Evolutionary conservation across 2,888 invertebrate genomes (phyloP), one percentile per base, ranked within the genome.

Genomic region (Parnassius apollo): DNA sequence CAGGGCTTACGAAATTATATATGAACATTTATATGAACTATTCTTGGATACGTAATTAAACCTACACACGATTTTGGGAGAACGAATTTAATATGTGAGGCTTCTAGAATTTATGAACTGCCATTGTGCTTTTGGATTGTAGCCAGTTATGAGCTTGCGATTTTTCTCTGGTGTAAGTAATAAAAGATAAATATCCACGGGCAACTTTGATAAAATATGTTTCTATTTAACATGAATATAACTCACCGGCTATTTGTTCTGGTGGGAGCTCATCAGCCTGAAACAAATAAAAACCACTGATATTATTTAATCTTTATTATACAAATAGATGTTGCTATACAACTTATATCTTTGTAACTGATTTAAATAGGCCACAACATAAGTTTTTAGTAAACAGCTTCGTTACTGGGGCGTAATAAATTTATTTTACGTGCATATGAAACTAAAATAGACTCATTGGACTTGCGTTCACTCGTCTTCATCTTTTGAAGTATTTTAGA

Each of bases 231-330:
- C 70, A 66, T 65, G 66, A 48, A 58, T 61, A 58, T 66, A 63
- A 45, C 95, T 94, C 93, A 97, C 96, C 96, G 86, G 96, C 96
- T 80, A 97, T 95, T 93, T 97, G 97, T 94, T 97, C 97, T 90
- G 97, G 94, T 66, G 97, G 97, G 82, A 97, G 94, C 92, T 97
- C 97, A 90, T 97, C 96, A 81, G 95, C 96, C 96, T 97, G 93
- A 69, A 93, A 93, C 77, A 78, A 69, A 70, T 46, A 61, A 64
- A 61, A 57, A 42, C 54, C 54, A 67, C 67, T 9, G 65, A 69
- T 65, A 64, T 63, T 65, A 65, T 65, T 48, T 61, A 57, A 35
- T 35, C 50, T 2, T 59, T 65, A 65, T 8, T 18, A 42, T 49
- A 50, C 49, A 52, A 49, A 49, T 49, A 49, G 12, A 48, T 42